Percentiles rank a stretch among this genome's conserved stretches.
These are phyloP conservation scores for Marmota flaviventris DNA, from an alignment of 2,113 vertebrate genomes.

Conservation along the genomic window DNA sequence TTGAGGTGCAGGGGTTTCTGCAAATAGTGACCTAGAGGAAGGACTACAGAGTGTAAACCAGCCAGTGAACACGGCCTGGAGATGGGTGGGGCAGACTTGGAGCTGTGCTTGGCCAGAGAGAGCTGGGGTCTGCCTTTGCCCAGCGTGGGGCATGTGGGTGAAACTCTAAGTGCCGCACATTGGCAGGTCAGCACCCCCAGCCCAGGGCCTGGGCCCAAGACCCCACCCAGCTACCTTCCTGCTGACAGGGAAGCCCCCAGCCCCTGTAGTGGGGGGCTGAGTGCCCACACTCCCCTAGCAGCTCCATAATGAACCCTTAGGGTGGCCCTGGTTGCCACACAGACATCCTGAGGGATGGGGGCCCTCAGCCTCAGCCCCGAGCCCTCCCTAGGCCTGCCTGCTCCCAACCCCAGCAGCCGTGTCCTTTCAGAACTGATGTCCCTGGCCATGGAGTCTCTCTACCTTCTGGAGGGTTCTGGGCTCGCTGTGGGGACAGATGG, in stretches of 20 bases:
- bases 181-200: neutral
- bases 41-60: no score
- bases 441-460: neutral
- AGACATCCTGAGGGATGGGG: neutral
- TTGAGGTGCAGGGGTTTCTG: neutral
- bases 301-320: neutral
- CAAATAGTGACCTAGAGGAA: neutral
- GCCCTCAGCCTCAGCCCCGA: neutral
- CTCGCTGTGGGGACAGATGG: neutral
- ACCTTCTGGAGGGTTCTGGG: neutral
- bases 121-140: neutral
- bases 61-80: no score
- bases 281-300: no score
- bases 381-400: neutral
- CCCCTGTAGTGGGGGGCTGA: neutral
- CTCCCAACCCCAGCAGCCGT: neutral
- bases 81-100: neutral
- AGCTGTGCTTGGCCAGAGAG: neutral
- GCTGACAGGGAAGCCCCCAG: neutral
- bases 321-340: neutral
- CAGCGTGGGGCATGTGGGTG: rapidly evolving
- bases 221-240: neutral
- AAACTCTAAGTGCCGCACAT: neutral
- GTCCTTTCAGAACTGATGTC: neutral
- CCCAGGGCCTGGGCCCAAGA: neutral